Evolutionary conservation across 2,888 invertebrate species (phyloP).

Genomic region (Andrena hattorfiana): DNA sequence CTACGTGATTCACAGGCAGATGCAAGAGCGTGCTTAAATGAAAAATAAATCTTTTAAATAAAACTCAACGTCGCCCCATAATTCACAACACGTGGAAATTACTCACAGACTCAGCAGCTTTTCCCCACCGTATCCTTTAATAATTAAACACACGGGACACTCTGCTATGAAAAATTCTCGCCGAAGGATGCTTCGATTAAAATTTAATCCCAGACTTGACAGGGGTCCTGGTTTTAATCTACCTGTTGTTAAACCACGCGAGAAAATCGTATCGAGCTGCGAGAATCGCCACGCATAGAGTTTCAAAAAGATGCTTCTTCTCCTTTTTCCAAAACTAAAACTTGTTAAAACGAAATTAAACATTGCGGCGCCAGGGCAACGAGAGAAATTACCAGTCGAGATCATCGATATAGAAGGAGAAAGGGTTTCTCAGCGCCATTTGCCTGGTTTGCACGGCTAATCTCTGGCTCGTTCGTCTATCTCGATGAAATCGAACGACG

Average conservation of each 20-base stretch:
- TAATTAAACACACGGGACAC: slow-evolving; percentile 7
- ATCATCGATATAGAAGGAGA: not conserved
- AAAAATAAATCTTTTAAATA: slow-evolving; percentile 10
- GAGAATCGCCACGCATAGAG: not conserved
- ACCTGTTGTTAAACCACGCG: not conserved
- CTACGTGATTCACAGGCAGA: slow-evolving; percentile 6
- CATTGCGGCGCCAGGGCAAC: not conserved
- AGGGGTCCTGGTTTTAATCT: not conserved
- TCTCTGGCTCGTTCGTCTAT: slow-evolving; percentile 1
- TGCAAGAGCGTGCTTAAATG: slow-evolving; percentile 20
- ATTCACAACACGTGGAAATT: slow-evolving; percentile 25
- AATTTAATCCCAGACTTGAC: slow-evolving; percentile 20
- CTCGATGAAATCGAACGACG: slow-evolving; percentile 14
- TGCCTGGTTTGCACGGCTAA: slow-evolving; percentile 5
- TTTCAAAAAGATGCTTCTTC: not conserved
- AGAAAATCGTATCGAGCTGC: not conserved
- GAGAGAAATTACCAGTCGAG: not conserved
- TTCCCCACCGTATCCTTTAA: not conserved
- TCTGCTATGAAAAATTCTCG: not conserved
- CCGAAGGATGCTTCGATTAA: slow-evolving; percentile 14
- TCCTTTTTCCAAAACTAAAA: not conserved
- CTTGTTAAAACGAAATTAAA: slow-evolving; percentile 2
- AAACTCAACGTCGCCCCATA: not conserved
- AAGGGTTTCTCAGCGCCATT: not conserved
- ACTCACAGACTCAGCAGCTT: slow-evolving; percentile 2